These are phyloP conservation scores for Stomatorhinus walkeri DNA, from an alignment of 2,797 vertebrate genomes.

Conservation along the genomic window DNA sequence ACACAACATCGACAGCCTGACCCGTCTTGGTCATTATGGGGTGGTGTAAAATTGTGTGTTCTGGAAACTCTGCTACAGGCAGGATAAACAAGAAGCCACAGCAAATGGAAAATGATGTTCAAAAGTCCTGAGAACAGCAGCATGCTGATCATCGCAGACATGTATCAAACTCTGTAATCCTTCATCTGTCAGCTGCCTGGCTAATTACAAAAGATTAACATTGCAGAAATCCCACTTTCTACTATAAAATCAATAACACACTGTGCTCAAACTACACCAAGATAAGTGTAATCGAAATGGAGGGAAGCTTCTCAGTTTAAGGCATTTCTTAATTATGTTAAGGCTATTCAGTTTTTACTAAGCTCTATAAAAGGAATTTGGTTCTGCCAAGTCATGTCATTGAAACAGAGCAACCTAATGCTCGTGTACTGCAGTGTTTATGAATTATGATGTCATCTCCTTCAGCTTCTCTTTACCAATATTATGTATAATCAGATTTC, in stretches of 20 bases:
- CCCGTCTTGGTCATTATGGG: neutral
- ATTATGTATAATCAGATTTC: neutral
- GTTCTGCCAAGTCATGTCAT: neutral
- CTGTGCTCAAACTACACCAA: neutral
- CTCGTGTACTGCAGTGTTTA: neutral
- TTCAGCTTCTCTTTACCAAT: neutral
- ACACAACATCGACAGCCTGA: neutral
- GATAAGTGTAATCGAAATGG: neutral
- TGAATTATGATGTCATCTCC: conserved; percentile 6
- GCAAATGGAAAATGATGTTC: neutral
- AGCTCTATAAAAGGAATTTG: neutral
- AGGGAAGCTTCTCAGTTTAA: neutral
- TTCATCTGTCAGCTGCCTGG: neutral
- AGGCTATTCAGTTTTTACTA: neutral
- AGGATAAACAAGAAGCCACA: neutral
- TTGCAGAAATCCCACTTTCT: neutral
- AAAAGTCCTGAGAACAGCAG: neutral
- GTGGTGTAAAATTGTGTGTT: neutral
- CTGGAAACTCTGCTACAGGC: neutral
- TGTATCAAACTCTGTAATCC: neutral
- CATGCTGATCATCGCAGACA: neutral
- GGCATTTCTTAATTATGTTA: neutral
- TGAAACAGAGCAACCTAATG: neutral
- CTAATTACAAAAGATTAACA: neutral
- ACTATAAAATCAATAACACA: neutral